These are phyloP conservation scores for Dryobota labecula DNA, from an alignment of 2,888 invertebrate genomes.

Conservation along the genomic window DNA sequence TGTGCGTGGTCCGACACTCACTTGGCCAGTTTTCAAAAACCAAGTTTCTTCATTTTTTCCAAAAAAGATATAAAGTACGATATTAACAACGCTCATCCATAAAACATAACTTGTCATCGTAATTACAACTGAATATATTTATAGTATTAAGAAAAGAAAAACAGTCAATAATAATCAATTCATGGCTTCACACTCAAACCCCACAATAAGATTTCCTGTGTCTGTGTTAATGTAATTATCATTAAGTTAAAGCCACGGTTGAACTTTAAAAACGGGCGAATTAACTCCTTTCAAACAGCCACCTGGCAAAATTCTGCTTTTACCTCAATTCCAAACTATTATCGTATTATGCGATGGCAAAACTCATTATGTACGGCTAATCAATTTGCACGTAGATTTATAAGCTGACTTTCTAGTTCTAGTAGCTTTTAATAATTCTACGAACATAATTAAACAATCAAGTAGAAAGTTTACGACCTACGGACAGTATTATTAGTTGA, in stretches of 20 bases:
- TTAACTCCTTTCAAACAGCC: conserved; percentile 34
- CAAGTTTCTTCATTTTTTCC: not conserved
- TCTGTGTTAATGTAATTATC: conserved; percentile 38
- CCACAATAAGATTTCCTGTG: conserved; percentile 11
- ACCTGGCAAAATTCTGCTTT: conserved; percentile 27
- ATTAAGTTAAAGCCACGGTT: conserved; percentile 38
- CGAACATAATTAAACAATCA: conserved; percentile 57
- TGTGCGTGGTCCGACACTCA: no score
- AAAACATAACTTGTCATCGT: conserved; percentile 8
- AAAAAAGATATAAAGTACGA: not conserved
- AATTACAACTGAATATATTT: conserved; percentile 19
- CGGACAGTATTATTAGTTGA: conserved; percentile 49
- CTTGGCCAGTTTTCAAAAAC: not conserved
- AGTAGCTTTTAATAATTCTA: conserved; percentile 40
- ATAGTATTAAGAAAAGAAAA: conserved; percentile 20
- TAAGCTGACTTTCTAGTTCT: conserved; percentile 53
- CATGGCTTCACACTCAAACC: conserved; percentile 36
- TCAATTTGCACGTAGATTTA: conserved; percentile 55
- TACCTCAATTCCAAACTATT: conserved; percentile 51
- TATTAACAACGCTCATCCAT: conserved; percentile 4
- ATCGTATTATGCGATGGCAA: conserved; percentile 48
- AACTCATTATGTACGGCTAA: conserved; percentile 49
- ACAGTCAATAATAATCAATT: conserved; percentile 51
- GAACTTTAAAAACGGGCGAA: conserved; percentile 51
- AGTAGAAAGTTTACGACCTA: conserved; percentile 59